phyloP scores from a whole-genome alignment of 2,888 invertebrate species.

The Taenaris catops region DNA sequence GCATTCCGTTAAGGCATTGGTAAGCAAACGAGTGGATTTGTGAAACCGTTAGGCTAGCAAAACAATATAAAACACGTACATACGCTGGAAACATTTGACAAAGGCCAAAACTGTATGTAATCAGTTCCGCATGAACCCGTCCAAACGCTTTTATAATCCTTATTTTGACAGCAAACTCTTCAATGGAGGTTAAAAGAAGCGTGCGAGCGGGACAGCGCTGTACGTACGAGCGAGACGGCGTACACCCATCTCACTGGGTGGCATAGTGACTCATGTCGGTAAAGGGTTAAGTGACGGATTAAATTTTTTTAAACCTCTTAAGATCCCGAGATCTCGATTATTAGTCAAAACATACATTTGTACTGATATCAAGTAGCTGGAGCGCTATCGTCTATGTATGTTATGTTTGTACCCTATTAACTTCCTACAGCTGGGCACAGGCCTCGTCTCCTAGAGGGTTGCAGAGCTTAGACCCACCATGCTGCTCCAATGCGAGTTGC shows the following conservation, averaged over 20 bases:
- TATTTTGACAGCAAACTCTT: conserved; percentile 77
- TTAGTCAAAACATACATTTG: conserved; percentile 19
- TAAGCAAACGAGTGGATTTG: no score
- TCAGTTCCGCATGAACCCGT: conserved; percentile 44
- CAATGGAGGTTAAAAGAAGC: conserved; percentile 63
- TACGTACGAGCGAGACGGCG: conserved; percentile 36
- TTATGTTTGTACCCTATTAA: no score
- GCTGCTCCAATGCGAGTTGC: no score
- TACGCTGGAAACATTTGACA: no score
- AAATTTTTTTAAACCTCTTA: conserved; percentile 31
- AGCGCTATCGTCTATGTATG: neutral
- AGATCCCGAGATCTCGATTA: conserved; percentile 19
- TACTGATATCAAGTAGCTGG: conserved; percentile 6
- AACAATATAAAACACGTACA: no score
- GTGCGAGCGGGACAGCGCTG: conserved; percentile 36
- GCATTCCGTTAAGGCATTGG: no score
- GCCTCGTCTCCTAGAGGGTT: no score
- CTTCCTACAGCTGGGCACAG: no score
- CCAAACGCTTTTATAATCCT: conserved; percentile 74
- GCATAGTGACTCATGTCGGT: conserved; percentile 58
- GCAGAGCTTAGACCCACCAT: no score
- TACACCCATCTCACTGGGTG: conserved; percentile 52
- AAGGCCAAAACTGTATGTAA: no score
- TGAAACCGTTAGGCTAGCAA: no score
- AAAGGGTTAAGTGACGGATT: conserved; percentile 50